Base-by-base conservation (phyloP, 2,888 invertebrate species). In the Galeopsomyia nigrocyanea region DNA sequence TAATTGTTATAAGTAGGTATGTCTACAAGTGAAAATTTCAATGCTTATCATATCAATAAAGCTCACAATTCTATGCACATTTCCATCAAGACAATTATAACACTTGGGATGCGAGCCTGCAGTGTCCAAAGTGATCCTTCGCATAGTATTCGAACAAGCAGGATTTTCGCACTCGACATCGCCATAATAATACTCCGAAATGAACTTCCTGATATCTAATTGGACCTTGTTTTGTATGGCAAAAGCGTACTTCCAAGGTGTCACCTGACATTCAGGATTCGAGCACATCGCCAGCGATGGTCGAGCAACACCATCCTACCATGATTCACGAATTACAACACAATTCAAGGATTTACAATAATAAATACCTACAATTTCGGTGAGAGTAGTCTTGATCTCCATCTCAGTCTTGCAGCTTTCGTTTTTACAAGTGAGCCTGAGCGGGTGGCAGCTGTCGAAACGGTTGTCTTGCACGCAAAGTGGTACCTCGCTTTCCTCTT, bases 141-240 rank as follows among this genome's bases (percentile, higher is more conserved):
- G 88, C 0, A 92, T 93, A 75, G 92, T 91, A 80, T 92, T 89
- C 3, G 91, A 90, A 82, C 98, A 98, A 2, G 92, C 91, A 0
- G 95, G 94, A 89, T 97, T 96, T 84, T 97, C 97, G 86, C 98
- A 98, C 3, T 93, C 91, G 83, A 96, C 82, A 91, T 92, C 92
- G 72, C 93, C 93, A 83, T 90, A 88, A 82, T 96, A 96, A 86
- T 96, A 97, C 77, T 91, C 90, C 6, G 88, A 87, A 67, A 95
- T 90, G 80, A 90, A 91, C 58, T 87, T 86, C 50, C 94, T 90
- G 1, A 96, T 91, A 71, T 90, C 88, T n/a, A 91, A 81, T 56
- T 90, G 90, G 74, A 97, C 83, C 79, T 91, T 90, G 87, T 97
- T 97, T 80, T 92, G 90, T 76, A 97, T 89, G 71, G 90, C 89